These are phyloP conservation scores for honey bee (Apis mellifera) DNA, from an alignment of 1,140 invertebrate genomes.

Conservation along the genomic window DNA sequence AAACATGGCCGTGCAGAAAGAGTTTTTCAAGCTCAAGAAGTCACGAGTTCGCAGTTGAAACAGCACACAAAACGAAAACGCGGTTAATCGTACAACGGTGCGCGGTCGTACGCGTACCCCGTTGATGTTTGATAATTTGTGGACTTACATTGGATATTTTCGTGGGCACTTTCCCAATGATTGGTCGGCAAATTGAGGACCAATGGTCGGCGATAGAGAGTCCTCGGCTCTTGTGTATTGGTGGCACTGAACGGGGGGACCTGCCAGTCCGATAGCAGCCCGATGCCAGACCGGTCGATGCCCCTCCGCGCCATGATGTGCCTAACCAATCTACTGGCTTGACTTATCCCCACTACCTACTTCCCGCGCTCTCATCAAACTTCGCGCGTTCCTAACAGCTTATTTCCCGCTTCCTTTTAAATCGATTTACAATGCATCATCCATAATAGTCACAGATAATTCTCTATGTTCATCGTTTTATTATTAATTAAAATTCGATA, in stretches of 20 bases:
- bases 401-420: slow-evolving; percentile 30
- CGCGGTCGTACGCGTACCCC: slow-evolving; percentile 62
- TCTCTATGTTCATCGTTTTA: background rate
- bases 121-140: slow-evolving; percentile 86
- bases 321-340: slow-evolving; percentile 61
- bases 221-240: slow-evolving; percentile 83
- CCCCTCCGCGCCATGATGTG: slow-evolving; percentile 63
- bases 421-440: slow-evolving; percentile 6
- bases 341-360: slow-evolving; percentile 50
- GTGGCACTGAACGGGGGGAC: slow-evolving; percentile 80
- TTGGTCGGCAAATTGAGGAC: slow-evolving; percentile 86
- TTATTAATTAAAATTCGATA: background rate
- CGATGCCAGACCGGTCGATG: slow-evolving; percentile 76
- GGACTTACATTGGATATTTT: slow-evolving; percentile 91
- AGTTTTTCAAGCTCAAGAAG: slow-evolving; percentile 42
- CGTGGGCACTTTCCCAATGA: slow-evolving; percentile 85
- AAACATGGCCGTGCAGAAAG: slow-evolving; percentile 64
- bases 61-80: slow-evolving; percentile 49
- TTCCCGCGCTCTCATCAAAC: slow-evolving; percentile 55
- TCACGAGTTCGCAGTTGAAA: slow-evolving; percentile 24
- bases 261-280: slow-evolving; percentile 82
- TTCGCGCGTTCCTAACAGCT: slow-evolving; percentile 34
- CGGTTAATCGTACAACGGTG: slow-evolving; percentile 62
- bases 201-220: slow-evolving; percentile 85
- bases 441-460: background rate